These are phyloP conservation scores for Platysteira castanea DNA, from an alignment of 2,113 vertebrate genomes.

Conservation along the genomic window DNA sequence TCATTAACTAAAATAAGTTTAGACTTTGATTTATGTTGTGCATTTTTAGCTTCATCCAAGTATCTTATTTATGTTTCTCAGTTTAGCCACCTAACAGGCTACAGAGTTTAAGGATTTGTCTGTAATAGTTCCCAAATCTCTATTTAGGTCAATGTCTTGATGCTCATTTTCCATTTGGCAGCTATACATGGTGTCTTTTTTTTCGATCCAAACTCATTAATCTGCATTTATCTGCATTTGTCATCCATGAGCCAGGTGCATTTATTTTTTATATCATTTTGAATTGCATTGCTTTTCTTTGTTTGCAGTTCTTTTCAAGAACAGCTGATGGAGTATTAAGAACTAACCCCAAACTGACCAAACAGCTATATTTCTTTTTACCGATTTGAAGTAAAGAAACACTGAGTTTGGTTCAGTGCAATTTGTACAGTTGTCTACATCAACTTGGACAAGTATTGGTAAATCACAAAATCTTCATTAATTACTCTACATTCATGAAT, in stretches of 20 bases:
- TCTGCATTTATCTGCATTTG: conserved; percentile 17
- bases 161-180: conserved; percentile 11
- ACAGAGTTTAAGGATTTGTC: not conserved
- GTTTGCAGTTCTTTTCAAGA: not conserved
- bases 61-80: not conserved
- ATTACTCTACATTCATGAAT: not conserved
- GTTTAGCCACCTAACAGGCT: not conserved
- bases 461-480: not conserved
- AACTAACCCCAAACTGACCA: not conserved
- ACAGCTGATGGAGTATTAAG: not conserved
- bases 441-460: not conserved
- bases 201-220: not conserved
- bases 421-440: not conserved
- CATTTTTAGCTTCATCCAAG: not conserved
- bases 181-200: not conserved
- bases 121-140: not conserved
- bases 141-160: not conserved
- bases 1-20: not conserved
- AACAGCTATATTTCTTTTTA: not conserved
- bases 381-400: not conserved
- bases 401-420: not conserved
- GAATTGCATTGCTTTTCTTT: not conserved
- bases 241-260: not conserved
- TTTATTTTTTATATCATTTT: not conserved
- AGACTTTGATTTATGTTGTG: not conserved